phyloP scores from a whole-genome alignment of 1,140 invertebrate genomes.

The Drosophila bocki region DNA sequence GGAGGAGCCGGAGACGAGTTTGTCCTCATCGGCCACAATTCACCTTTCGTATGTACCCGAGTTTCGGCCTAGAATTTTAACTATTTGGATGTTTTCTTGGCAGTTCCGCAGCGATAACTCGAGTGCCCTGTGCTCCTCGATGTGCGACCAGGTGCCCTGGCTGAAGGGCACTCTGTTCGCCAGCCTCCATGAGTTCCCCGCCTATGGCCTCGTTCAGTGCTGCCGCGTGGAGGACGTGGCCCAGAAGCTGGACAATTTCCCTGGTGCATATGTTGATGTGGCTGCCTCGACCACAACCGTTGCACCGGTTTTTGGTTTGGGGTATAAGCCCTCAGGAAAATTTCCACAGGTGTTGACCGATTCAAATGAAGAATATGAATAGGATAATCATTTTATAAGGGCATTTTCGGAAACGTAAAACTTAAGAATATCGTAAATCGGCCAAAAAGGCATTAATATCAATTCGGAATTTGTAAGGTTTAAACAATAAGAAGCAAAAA shows the following conservation, averaged over 20 bases:
- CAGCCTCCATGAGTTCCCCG: conserved; percentile 28
- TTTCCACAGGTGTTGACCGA: no score
- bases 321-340: neutral
- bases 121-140: conserved; percentile 32
- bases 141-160: conserved; percentile 57
- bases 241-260: conserved; percentile 57
- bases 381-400: no score
- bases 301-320: no score
- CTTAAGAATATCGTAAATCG: no score
- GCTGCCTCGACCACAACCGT: neutral
- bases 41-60: conserved; percentile 42
- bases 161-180: conserved; percentile 37
- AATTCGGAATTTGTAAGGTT: no score
- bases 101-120: conserved; percentile 18
- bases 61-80: neutral
- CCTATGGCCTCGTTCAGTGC: conserved; percentile 46
- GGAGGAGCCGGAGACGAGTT: conserved; percentile 30
- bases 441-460: no score
- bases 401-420: no score
- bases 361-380: no score
- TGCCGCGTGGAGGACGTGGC: conserved; percentile 52
- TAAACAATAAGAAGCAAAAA: no score
- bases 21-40: conserved; percentile 53
- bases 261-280: neutral
- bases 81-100: neutral